Base-by-base conservation (phyloP, 2,113 vertebrate genomes). In the Tachuris rubrigastra region DNA sequence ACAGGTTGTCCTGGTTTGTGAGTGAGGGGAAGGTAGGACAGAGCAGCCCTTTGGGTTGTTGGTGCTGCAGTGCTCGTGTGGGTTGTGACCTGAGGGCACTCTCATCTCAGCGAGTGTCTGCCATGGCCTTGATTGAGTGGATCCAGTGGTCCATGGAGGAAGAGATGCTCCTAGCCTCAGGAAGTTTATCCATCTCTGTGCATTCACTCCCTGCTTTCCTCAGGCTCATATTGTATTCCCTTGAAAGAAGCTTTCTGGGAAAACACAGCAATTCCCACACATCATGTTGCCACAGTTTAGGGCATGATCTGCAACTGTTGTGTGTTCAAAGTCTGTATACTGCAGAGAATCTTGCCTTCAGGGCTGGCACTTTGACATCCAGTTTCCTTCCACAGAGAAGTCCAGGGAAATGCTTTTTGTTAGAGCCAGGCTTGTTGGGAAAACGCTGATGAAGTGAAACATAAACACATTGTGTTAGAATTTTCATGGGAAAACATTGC, bases 381-480 rank as follows among this genome's bases (percentile, higher is more conserved):
- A 33, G 35, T 95, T 95, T 96, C 49, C 71, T 94, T 93, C 74
- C 39, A 65, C 33, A 63, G 46, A 76, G 81, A 85, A 89, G 31
- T 69, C 71, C 46, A 50, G 24, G 71, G 87, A 85, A 95, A 95
- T 60, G 44, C 0, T 69, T 94, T 91, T 69, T 69, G 58, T 95
- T 85, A 91, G 85, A 93, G 46, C 24, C 0, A 13, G 14, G 33
- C 74, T 82, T 76, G 60, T 37, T 85, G 66, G 53, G 55, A 95
- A 90, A 42, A 94, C 62, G 93, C 87, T 91, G 89, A 91, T 94
- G 80, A 95, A 93, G 73, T 91, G 81, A 91, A 95, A 94, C 50
- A 78, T 68, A 95, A 95, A 95, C 62, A 94, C 28, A 50, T 31
- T 79, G 84, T 93, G 69, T 55, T 89, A 55, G 71, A 93, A 73